phyloP scores from a whole-genome alignment of 2,113 vertebrate genomes.

The Emydocephalus ijimae region DNA sequence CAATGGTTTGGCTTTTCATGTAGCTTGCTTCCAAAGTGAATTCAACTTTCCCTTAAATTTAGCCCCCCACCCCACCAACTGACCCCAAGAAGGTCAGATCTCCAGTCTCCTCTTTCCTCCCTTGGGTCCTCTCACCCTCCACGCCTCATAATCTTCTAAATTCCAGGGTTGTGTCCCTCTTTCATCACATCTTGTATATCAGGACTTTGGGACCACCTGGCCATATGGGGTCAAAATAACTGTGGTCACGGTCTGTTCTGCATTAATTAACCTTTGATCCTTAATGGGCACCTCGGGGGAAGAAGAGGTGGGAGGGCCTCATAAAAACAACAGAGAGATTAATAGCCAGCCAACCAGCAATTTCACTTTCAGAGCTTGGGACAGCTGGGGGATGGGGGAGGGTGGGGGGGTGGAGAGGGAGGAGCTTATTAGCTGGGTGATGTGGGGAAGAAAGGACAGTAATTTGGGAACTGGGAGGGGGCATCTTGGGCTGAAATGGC shows the following conservation, averaged over 20 bases:
- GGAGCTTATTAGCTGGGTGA: not conserved
- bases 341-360: not conserved
- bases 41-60: not conserved
- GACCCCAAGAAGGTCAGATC: conserved; percentile 2
- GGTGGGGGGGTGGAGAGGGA: no score
- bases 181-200: conserved; percentile 40
- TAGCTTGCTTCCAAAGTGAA: not conserved
- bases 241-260: conserved; percentile 32
- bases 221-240: conserved; percentile 27
- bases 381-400: not conserved
- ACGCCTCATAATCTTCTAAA: conserved; percentile 20
- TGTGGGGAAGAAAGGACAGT: not conserved
- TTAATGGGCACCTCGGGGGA: conserved; percentile 4
- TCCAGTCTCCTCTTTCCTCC: not conserved
- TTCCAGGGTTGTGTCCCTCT: conserved; percentile 13
- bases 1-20: not conserved
- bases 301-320: not conserved
- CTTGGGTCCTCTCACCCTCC: not conserved
- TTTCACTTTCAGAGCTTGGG: not conserved
- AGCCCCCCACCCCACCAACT: not conserved
- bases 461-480: not conserved
- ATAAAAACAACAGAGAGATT: conserved; percentile 30
- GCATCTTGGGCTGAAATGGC: not conserved
- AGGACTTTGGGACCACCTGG: conserved; percentile 34
- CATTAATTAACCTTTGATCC: conserved; percentile 46